Base-by-base conservation (phyloP, 2,888 invertebrate genomes). In the Drosophila neotestacea region DNA sequence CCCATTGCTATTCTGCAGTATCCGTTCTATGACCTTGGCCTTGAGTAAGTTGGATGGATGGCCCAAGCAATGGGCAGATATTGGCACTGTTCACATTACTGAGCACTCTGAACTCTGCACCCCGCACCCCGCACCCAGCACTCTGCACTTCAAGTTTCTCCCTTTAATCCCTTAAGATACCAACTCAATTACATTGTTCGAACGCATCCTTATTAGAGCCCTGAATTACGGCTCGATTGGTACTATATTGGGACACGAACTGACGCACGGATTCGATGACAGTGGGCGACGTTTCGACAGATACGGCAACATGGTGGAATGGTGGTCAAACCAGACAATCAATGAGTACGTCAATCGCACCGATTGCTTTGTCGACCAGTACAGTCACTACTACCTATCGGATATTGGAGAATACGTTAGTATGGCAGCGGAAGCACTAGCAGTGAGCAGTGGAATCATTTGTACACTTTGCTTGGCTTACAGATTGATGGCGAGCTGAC, bases 241-340 rank as follows among this genome's bases (percentile, higher is more conserved):
- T 2, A 94, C 95, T 0, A 94, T 97, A 64, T 93, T 97, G 50
- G 97, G 97, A 2, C 97, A 97, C 88, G 97, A 95, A 90, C 93
- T 95, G 62, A 95, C 94, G 4, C 95, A 95, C 83, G 95, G 95
- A 4, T 93, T 92, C 61, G 92, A 92, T 70, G 92, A 93, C 70
- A 93, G 90, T 69, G 93, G 98, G 11, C 94, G 97, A 52, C 95
- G 96, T 88, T 98, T 96, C 86, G 97, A 98, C 90, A 96, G 95
- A 87, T 94, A 95, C 77, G 98, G 98, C 10, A 97, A 97, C 92
- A 93, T 96, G 85, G 93, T 95, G n/a, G 96, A 96, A 70, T 98
- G 98, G 98, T 98, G 98, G 98, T 95, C 95, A 1, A 95, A 96
- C 79, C 93, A 93, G 46, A 97, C 97, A 0, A 95, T 96, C 50